Evolutionary conservation across 64 coral and sea anemone species (phyloP), one percentile per base, ranked within the genome.

Genomic region (Catalaphyllia jardinei): DNA sequence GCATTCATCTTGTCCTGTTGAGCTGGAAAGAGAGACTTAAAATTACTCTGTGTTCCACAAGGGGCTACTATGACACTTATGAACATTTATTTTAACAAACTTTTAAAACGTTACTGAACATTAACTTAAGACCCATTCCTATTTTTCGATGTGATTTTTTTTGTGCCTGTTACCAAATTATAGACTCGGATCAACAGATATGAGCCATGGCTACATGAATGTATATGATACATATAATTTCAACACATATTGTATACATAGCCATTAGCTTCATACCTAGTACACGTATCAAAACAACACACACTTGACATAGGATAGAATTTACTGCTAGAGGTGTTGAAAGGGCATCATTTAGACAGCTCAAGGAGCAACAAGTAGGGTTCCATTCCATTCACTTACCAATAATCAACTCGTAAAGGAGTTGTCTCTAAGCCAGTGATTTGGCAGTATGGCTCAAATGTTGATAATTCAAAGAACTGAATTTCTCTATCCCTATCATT

Each of bases 391-490:
- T 72, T 9, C 52, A 55, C 91, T 91, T 22, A 99, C 97, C 97
- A 99, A 79, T 99, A 99, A 60, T 99, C 97, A 0, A 99, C 49
- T 81, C 91, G 88, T 50, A 99, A 67, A 8, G 97, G 97, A 30
- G 94, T 99, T 62, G 97, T 99, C 74, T 99, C 97, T 10, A 99
- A 83, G 12, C 97, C 97, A 91, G 93, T 99, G 49, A 99, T 95
- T 93, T 99, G 97, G 91, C 97, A 99, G 57, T 99, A 99, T 5
- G 97, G 97, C 62, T 99, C 97, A 88, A 99, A 99, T 17, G 97
- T 95, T 28, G 97, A 99, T 67, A 93, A 87, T 69, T 99, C 97
- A 93, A 95, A 95, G 59, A 99, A 99, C 84, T 99, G 97, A 75
- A 99, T 99, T 91, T 99, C 97, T 35, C 97, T 89, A 69, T 99